A percentile compares a stretch with the other conserved stretches of the same genome.
Conservation (phyloP, 2,113 vertebrate species). For the Epinephelus cyanopodus region DNA sequence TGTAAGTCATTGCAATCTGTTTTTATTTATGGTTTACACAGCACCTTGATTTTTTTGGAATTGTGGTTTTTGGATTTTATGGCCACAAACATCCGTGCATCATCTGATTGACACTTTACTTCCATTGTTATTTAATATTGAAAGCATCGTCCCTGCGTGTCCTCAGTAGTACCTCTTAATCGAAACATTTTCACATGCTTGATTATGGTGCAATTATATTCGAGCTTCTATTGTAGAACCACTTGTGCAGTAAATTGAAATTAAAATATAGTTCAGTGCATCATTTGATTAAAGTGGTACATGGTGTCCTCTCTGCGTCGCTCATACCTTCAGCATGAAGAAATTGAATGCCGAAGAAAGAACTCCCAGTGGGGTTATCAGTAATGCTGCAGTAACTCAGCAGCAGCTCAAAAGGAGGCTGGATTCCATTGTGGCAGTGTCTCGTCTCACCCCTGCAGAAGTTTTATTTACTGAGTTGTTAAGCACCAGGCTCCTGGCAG, state of each 20-base stretch:
- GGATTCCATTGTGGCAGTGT: slow-evolving; percentile 71
- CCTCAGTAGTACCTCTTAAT: slow-evolving; percentile 9
- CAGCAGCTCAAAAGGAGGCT: slow-evolving; percentile 38
- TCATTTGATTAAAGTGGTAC: slow-evolving; percentile 41
- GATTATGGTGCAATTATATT: slow-evolving; percentile 15
- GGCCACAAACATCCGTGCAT: no score
- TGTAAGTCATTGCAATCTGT: no score
- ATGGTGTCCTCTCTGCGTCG: slow-evolving; percentile 6
- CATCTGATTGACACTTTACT: background rate
- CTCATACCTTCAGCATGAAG: slow-evolving; percentile 27
- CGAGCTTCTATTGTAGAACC: slow-evolving; percentile 7
- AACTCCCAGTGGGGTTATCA: slow-evolving; percentile 58
- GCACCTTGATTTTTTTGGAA: no score
- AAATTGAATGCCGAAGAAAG: slow-evolving; percentile 35
- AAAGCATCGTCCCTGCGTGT: background rate
- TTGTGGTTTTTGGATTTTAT: background rate
- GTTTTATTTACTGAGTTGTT: slow-evolving; percentile 80
- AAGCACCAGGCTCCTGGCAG: slow-evolving; percentile 65
- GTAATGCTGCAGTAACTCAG: slow-evolving; percentile 64
- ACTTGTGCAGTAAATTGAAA: slow-evolving; percentile 38
- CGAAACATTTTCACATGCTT: slow-evolving; percentile 19
- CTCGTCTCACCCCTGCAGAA: slow-evolving; percentile 48
- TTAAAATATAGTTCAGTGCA: slow-evolving; percentile 19
- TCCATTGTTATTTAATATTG: background rate
- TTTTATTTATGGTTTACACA: no score